Evolutionary conservation across 2,797 vertebrate species (phyloP).

Genomic region (Carcharodon carcharias): DNA sequence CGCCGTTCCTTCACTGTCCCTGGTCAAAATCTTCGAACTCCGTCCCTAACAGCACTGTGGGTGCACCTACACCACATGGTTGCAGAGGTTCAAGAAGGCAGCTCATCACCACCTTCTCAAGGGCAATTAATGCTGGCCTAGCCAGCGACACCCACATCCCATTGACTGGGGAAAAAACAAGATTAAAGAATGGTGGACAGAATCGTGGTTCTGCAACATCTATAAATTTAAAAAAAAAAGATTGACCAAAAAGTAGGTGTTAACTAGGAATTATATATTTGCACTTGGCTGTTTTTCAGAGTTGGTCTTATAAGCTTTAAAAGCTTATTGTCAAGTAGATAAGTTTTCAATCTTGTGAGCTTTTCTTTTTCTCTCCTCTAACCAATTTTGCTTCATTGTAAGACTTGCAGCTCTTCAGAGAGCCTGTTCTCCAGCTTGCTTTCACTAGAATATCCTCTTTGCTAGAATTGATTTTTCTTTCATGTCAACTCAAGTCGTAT

Average conservation of each 20-base stretch:
- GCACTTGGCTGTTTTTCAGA: not conserved
- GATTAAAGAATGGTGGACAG: not conserved
- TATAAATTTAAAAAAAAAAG: not conserved
- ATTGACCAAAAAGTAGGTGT: not conserved
- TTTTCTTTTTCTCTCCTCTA: not conserved
- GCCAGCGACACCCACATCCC: no score
- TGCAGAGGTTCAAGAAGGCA: no score
- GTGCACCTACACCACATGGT: no score
- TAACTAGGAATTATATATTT: not conserved
- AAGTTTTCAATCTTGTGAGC: not conserved
- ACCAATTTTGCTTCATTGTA: not conserved
- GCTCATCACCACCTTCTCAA: no score
- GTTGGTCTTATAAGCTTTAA: not conserved
- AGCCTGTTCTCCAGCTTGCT: not conserved
- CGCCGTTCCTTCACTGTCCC: no score
- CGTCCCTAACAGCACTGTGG: no score
- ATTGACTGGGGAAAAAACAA: no score
- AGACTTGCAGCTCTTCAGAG: not conserved
- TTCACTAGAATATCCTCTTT: not conserved
- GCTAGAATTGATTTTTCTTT: not conserved
- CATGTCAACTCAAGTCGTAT: not conserved
- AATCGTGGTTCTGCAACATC: not conserved
- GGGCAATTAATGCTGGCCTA: no score
- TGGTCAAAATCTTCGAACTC: no score
- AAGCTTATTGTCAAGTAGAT: not conserved